Base-by-base conservation (phyloP, 2,797 vertebrate species). In the Cynopterus sphinx region DNA sequence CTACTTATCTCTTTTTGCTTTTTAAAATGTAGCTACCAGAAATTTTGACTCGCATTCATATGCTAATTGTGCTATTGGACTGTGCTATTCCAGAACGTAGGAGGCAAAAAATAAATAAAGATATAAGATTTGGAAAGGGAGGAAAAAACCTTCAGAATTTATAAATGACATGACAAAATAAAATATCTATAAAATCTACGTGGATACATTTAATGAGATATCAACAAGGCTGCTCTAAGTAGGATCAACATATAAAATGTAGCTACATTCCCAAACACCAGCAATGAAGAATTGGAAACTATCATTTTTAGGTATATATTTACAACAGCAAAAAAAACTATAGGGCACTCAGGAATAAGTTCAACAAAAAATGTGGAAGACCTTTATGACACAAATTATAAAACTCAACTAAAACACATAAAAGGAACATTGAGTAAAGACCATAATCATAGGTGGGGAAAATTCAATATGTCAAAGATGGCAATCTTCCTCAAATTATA, bases 251-350 rank as follows among this genome's bases (percentile, higher is more conserved):
- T 75, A 75, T 36, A 74, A 92, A 92, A 61, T 86, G n/a, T 67
- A 63, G 90, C 39, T 28, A 43, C 22, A 87, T 65, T 51, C n/a
- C 53, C 41, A 77, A 36, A 65, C 0, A 2, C 61, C 3, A 41
- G 33, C 49, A 78, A 67, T 46, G 65, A 95, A 77, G n/a, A 95
- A 79, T 77, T 90, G 75, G 68, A 90, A 92, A 86, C 5, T 16
- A 7, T 36, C n/a, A 41, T 33, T 77, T 82, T 82, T 28, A 88
- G 16, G 33, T 46, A 26, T 28, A 63, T 22, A 67, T 41, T 81
- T 74, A 81, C 6, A 46, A 84, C 16, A 63, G 17, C 24, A n/a
- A n/a, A 53, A 13, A 21, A 46, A 81, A 74, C 51, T 43, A 2
- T 31, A 88, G 12, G 5, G 43, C 61, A 51, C n/a, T 85, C n/a